Evolutionary conservation across 2,797 vertebrate genomes (phyloP).

Genomic region (Cyclopterus lumpus): DNA sequence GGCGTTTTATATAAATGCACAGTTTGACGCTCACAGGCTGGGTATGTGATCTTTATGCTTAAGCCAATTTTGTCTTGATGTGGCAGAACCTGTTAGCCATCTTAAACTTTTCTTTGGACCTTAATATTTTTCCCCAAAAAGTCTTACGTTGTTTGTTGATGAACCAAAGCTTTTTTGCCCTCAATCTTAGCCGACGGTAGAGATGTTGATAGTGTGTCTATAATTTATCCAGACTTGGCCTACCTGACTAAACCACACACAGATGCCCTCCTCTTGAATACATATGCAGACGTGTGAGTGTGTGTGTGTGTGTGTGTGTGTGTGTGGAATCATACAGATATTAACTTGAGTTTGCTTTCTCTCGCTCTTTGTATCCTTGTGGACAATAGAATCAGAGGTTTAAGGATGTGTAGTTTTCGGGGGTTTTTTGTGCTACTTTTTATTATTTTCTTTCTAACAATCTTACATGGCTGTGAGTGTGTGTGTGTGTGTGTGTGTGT

Average conservation of each 20-base stretch:
- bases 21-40: conserved; percentile 53
- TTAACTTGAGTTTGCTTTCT: conserved; percentile 81
- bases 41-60: conserved; percentile 48
- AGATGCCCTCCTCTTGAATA: conserved; percentile 69
- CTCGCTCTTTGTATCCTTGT: conserved; percentile 70
- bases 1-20: conserved; percentile 57
- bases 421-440: conserved; percentile 66
- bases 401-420: conserved; percentile 69
- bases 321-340: conserved; percentile 62
- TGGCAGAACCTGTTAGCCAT: conserved; percentile 60
- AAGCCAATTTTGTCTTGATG: conserved; percentile 47
- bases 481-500: not conserved
- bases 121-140: conserved; percentile 49
- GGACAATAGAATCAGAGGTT: conserved; percentile 74
- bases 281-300: conserved; percentile 75
- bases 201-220: conserved; percentile 55
- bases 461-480: conserved; percentile 66
- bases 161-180: conserved; percentile 71
- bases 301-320: conserved; percentile 30
- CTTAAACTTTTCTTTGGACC: conserved; percentile 60
- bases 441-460: conserved; percentile 67
- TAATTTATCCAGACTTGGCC: conserved; percentile 65
- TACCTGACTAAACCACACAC: conserved; percentile 65
- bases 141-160: conserved; percentile 66
- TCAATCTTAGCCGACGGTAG: conserved; percentile 41